phyloP scores from a whole-genome alignment of 2,113 vertebrate genomes.

The Tupaia tana region DNA sequence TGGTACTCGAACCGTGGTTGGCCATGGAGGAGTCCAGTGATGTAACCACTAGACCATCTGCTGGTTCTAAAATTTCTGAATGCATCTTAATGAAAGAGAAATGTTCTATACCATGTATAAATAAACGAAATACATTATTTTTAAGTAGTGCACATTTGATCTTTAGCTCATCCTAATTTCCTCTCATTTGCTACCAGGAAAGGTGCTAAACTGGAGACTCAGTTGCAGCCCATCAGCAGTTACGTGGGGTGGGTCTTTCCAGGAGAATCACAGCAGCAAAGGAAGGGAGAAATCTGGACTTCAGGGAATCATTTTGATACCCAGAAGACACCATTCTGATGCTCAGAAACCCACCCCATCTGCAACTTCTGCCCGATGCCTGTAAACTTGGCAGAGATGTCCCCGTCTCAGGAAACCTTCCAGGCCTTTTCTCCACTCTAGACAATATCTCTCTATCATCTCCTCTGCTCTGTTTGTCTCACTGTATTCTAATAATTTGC shows the following conservation, averaged over 20 bases:
- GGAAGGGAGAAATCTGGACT: too few relatives aligned
- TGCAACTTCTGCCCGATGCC: not conserved
- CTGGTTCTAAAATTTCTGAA: not conserved
- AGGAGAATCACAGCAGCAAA: not conserved
- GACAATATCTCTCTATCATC: accelerated
- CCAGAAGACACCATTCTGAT: too few relatives aligned
- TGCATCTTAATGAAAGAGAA: not conserved
- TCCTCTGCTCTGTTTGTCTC: not conserved
- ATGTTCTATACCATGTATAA: not conserved
- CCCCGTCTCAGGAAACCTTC: not conserved
- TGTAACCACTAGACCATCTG: too few relatives aligned
- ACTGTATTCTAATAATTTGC: not conserved
- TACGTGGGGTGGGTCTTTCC: too few relatives aligned
- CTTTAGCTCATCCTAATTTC: not conserved
- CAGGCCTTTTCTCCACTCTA: not conserved
- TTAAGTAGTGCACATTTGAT: not conserved
- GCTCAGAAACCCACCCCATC: not conserved
- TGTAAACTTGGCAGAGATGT: not conserved
- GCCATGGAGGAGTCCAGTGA: too few relatives aligned
- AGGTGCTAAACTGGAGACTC: not conserved
- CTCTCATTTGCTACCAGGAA: not conserved
- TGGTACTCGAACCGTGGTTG: too few relatives aligned
- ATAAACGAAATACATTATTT: not conserved
- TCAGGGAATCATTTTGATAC: too few relatives aligned
- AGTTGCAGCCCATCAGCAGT: accelerated